Evolutionary conservation across 2,888 invertebrate species (phyloP), one percentile per base, ranked within the genome.

Genomic region (Ctena decussata): DNA sequence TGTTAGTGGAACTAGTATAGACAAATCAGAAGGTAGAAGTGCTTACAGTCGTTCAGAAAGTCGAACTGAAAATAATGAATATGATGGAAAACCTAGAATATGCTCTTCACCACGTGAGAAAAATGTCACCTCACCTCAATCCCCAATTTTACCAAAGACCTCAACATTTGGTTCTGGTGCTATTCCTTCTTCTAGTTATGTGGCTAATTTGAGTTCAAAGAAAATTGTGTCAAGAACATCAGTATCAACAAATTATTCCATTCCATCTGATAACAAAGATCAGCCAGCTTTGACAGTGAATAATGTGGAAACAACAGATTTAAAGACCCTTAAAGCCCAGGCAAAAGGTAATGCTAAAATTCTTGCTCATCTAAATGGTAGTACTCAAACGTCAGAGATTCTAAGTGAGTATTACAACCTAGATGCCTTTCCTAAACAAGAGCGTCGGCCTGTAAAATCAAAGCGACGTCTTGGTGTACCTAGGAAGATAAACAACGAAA

Each of bases 231-330:
- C 93, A 60, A 89, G 89, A 80, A 92, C 93, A 11, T 94, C 94
- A 44, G 93, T 93, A 49, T 93, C 93, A 6, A 89, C 82, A 76
- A 94, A 92, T 84, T 93, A 93, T 77, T 80, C 90, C 8, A 91
- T 93, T 49, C 93, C 93, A 35, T 15, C 82, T 0, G 88, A 89
- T 41, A 85, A 84, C 49, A 84, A 79, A 69, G 86, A 86, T 44
- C 80, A 82, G 24, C 91, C 91, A 12, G 81, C 89, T 8, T 73
- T 93, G 30, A 86, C 91, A 39, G 93, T 93, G 18, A 93, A 90
- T 87, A 93, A 92, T 72, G 93, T 93, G 35, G 93, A 94, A 83
- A 91, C 92, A 18, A 91, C 93, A 24, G 94, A 93, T 77, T 89
- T 94, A 71, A 90, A 90, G 87, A 90, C 91, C 21, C 89, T 92